Evolutionary conservation across 2,797 vertebrate species (phyloP).

Genomic region (Sphaeramia orbicularis): DNA sequence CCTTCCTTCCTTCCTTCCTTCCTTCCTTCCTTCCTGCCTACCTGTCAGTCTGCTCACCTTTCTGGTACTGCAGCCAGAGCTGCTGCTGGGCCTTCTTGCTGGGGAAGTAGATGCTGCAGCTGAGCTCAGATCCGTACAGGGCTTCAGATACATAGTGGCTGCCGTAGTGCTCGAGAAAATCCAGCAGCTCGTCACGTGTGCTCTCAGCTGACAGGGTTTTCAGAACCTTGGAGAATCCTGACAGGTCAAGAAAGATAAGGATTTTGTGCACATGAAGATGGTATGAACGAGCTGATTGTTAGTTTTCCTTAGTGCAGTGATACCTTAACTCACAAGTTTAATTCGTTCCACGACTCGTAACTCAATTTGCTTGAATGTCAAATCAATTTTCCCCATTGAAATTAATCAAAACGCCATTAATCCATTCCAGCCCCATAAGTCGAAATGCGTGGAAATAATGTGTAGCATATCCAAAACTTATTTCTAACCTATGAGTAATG

Average conservation of each 20-base stretch:
- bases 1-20: no score
- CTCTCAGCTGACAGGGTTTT: slow-evolving; percentile 94
- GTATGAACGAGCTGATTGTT: neutral
- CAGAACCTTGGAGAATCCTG: slow-evolving; percentile 95
- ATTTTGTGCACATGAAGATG: slow-evolving; percentile 10
- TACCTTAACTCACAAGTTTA: no score
- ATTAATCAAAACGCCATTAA: no score
- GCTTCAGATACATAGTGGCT: slow-evolving; percentile 96
- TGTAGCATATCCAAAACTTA: no score
- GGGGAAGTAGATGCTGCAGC: slow-evolving; percentile 96
- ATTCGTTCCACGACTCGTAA: no score
- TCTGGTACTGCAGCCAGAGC: slow-evolving; percentile 99
- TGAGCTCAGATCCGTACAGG: slow-evolving; percentile 96
- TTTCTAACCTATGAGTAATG: no score
- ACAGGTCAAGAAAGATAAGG: slow-evolving; percentile 15
- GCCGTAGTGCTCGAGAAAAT: slow-evolving; percentile 93
- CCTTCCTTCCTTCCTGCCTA: no score
- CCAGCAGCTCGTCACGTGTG: slow-evolving; percentile 93
- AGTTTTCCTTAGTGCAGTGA: no score
- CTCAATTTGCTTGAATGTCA: no score
- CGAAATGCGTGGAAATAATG: no score
- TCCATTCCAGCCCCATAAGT: no score
- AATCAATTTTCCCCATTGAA: no score
- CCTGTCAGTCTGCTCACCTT: slow-evolving; percentile 85
- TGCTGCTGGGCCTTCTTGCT: slow-evolving; percentile 99